Base-by-base conservation (phyloP, 35 echinoderm and acorn worm species). In the Strongylocentrotus purpuratus region DNA sequence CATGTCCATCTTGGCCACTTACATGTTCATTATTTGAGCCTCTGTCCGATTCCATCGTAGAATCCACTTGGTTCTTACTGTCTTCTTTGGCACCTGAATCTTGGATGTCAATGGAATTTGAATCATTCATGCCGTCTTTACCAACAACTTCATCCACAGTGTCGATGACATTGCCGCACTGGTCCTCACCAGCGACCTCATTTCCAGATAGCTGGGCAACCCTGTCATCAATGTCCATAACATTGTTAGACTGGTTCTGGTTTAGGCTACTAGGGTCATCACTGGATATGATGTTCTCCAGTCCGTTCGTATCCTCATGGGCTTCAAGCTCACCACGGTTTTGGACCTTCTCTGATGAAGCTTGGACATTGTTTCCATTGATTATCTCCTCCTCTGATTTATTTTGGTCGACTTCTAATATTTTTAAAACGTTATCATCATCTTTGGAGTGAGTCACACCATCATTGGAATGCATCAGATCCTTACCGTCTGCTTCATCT, bases 191-290 rank as follows among this genome's bases (percentile, higher is more conserved):
- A 9, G 14, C 33, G n/a, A 89, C 33, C 32, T 89, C 33, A 45
- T 45, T 31, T 89, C 18, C 87, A 45, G 87, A 31, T 45, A 46
- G 87, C 45, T 89, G 32, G n/a, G 87, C 87, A 89, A 89, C 87
- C 87, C 41, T 25, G 45, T 89, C 32, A 17, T 46, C 33, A 89
- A 89, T 25, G 20, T 89, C 87, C 45, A 45, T 33, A 46, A 89
- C 87, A 89, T 89, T 89, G 33, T 89, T 89, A 41, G 87, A 89
- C 9, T 89, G 87, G 87, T 41, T 89, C 87, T 89, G 87, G 25
- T 89, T 89, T 33, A 46, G 87, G 32, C 32, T 41, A 33, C 45
- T 46, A 13, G 25, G 11, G 11, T 20, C 45, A 45, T 41, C 20
- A 9, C 18, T 41, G 12, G 45, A n/a, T 28, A 11, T 87, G 86